Evolutionary conservation across 1,140 invertebrate genomes (phyloP), one percentile per base, ranked within the genome.

Genomic region (Drosophila nigromelanica): DNA sequence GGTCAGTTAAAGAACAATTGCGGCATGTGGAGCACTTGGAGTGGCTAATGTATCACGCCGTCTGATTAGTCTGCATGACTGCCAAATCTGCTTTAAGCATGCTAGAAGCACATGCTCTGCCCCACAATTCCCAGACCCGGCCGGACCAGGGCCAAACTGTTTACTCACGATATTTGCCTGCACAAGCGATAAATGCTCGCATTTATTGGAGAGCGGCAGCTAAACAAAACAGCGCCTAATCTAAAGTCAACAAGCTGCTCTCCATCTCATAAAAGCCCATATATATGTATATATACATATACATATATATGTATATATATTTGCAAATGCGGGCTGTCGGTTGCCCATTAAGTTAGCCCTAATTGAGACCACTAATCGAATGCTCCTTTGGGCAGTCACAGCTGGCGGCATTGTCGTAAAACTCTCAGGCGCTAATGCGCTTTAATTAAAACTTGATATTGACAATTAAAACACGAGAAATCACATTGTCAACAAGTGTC

Each of bases 401-500:
- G 18, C 12, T 37, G 27, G 33, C 33, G 27, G 27, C 5, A 5
- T 27, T 27, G 27, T 27, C 27, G 27, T 27, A 10, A 8, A 35
- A 69, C 30, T 60, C 58, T 55, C 33, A 27, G 6, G 7, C 62
- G 47, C 30, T 80, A 75, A 78, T 78, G 47, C 47, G 21, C 7
- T 39, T 64, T 52, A 73, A 73, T 68, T 45, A 24, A 60, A 79
- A 60, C 42, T 43, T 33, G 18, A 1, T 67, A 33, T 14, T 5
- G 6, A 35, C 37, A 51, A 42, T 40, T 37, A 78, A 72, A 60
- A 42, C 55, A 54, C 39, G 39, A 18, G 55, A 60, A 6, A 59
- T 72, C 50, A 42, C 62, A 47, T 40, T 66, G 76, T 67, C 72
- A 85, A 76, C 80, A 85, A 51, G 56, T 85, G 73, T 66, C 50